Percentiles rank a stretch among this genome's conserved stretches.
phyloP scores from a whole-genome alignment of 2,797 vertebrate species.

The Pyrrhura leucotis region DNA sequence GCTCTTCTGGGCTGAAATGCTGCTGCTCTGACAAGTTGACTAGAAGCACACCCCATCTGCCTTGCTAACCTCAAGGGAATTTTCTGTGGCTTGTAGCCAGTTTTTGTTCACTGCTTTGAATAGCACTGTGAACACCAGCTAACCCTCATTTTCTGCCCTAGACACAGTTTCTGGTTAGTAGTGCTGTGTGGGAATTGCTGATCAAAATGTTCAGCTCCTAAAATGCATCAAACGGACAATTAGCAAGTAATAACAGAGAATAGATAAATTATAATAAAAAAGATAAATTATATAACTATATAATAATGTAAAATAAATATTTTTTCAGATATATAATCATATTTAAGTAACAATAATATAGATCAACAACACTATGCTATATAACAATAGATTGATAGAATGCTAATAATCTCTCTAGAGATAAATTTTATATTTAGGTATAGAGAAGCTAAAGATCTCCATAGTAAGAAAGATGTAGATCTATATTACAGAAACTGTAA shows the following conservation, averaged over 20 bases:
- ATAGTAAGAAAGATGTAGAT: neutral
- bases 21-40: neutral
- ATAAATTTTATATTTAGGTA: neutral
- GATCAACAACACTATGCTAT: neutral
- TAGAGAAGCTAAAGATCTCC: neutral
- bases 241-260: neutral
- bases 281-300: neutral
- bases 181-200: neutral
- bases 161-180: neutral
- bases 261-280: neutral
- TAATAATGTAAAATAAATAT: neutral
- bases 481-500: neutral
- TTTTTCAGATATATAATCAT: neutral
- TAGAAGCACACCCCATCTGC: neutral
- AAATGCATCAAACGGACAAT: neutral
- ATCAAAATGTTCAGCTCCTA: neutral
- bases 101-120: neutral
- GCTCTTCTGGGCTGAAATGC: neutral
- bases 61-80: neutral
- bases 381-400: neutral
- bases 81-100: neutral
- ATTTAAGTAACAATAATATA: neutral
- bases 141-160: neutral
- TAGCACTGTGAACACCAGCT: neutral
- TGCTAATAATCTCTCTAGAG: neutral